Evolutionary conservation across 2,113 vertebrate species (phyloP).

Genomic region (Naja naja): DNA sequence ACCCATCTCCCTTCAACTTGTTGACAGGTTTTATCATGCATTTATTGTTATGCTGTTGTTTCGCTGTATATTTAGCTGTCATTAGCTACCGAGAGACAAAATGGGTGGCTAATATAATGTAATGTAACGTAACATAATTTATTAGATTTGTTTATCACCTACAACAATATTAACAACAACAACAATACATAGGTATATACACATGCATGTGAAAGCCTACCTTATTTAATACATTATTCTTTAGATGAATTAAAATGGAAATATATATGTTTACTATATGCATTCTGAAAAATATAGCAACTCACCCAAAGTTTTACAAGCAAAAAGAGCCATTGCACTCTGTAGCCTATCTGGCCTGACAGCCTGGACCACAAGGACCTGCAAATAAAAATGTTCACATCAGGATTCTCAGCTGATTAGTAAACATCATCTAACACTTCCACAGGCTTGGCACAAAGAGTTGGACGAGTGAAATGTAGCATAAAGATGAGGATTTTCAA

Average conservation of each 20-base stretch:
- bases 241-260: background rate
- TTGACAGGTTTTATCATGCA: background rate
- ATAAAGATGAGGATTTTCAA: background rate
- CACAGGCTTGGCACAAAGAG: background rate
- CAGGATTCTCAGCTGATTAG: background rate
- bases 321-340: slow-evolving; percentile 88
- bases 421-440: background rate
- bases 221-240: background rate
- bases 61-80: background rate
- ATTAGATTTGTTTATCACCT: too few species aligned
- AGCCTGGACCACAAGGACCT: slow-evolving; percentile 90
- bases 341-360: slow-evolving; percentile 89
- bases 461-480: background rate
- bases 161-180: too few species aligned
- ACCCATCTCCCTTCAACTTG: background rate
- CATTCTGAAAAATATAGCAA: slow-evolving; percentile 14
- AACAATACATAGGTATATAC: background rate
- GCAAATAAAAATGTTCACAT: slow-evolving; percentile 49
- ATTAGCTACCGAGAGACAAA: background rate
- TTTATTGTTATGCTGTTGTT: background rate
- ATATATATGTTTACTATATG: background rate
- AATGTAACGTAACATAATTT: too few species aligned
- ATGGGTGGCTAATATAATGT: background rate
- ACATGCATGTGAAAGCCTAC: background rate
- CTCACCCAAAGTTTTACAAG: slow-evolving; percentile 85